Conservation (phyloP, 2,797 vertebrate species). For the Squalus acanthias region DNA sequence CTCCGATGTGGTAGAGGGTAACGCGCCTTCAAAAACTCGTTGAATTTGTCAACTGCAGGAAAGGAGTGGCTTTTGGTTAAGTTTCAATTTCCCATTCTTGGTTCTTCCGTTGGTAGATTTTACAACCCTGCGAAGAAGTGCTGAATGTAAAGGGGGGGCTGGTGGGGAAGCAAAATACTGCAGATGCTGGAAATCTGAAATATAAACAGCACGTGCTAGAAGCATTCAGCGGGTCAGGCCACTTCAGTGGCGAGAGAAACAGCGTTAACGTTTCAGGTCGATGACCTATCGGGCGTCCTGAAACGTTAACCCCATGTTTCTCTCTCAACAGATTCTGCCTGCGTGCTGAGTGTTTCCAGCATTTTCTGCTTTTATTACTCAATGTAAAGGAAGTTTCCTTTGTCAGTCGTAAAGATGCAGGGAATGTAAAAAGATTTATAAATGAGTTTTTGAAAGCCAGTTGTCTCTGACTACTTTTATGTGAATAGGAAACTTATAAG, state of each 20-base stretch:
- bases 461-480: neutral
- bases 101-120: neutral
- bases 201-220: neutral
- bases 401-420: neutral
- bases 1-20: neutral
- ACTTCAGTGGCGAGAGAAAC: neutral
- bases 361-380: neutral
- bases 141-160: neutral
- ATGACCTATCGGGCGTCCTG: neutral
- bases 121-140: neutral
- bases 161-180: neutral
- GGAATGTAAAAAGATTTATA: neutral
- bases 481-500: slow-evolving; percentile 14
- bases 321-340: neutral
- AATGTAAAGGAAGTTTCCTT: neutral
- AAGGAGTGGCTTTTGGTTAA: neutral
- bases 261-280: neutral
- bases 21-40: neutral
- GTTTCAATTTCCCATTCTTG: neutral
- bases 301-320: neutral
- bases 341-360: neutral
- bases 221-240: neutral
- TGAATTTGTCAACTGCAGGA: neutral
- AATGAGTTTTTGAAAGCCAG: neutral
- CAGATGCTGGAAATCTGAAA: neutral